phyloP scores from a whole-genome alignment of 2,888 invertebrate species.

The Drosophila paramelanica region DNA sequence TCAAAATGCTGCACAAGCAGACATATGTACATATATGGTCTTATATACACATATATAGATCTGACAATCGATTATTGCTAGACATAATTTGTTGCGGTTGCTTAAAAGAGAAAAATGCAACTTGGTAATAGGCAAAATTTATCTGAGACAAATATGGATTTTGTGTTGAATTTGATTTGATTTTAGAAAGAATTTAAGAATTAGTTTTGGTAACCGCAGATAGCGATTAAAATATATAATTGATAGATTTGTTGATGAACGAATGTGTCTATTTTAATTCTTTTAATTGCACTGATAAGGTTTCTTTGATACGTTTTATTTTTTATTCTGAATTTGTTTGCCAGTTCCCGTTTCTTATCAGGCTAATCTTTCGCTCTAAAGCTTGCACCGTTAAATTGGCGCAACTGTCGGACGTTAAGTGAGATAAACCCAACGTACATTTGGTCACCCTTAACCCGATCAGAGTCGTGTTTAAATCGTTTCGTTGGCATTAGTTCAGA shows the following conservation, averaged over 20 bases:
- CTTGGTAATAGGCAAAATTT: constrained; percentile 14
- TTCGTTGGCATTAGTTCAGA: constrained; percentile 7
- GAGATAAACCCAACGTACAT: constrained; percentile 31
- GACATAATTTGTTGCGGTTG: constrained; percentile 36
- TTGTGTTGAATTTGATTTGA: no score
- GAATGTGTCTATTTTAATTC: not conserved
- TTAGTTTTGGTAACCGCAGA: no score
- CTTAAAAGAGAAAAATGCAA: constrained; percentile 24
- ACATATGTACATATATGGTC: not conserved
- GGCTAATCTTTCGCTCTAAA: constrained; percentile 23
- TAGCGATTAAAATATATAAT: no score
- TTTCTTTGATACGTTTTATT: not conserved
- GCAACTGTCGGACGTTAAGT: constrained; percentile 27
- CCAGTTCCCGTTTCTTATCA: not conserved
- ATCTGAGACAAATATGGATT: not conserved
- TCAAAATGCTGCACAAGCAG: constrained; percentile 17
- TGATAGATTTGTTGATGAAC: no score
- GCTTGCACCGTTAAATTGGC: constrained; percentile 44
- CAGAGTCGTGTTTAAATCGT: not conserved
- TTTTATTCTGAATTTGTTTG: no score
- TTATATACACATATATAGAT: constrained; percentile 2
- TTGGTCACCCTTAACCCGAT: constrained; percentile 45
- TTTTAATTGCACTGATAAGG: not conserved
- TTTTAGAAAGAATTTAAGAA: no score
- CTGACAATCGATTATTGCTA: constrained; percentile 19